Percentiles rank a stretch among this genome's conserved stretches.
Conservation (phyloP, 2,797 vertebrate genomes). For the Rhyacichthys aspro region DNA sequence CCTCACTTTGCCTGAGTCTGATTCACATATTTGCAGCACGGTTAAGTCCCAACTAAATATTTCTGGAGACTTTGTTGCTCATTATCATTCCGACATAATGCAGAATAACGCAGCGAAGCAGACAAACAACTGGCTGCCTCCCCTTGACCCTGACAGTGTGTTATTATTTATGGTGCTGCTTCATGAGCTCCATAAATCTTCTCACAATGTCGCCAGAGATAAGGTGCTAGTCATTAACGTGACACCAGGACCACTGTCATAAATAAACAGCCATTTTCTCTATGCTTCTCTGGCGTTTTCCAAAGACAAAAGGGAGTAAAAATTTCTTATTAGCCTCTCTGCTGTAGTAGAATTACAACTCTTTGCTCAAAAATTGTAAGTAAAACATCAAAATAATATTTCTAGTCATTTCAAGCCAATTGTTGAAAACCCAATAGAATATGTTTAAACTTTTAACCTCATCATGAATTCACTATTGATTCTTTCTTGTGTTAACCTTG, state of each 20-base stretch:
- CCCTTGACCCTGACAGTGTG: slow-evolving; percentile 43
- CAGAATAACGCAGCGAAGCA: slow-evolving; percentile 20
- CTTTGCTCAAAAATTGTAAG: neutral
- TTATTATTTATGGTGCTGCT: slow-evolving; percentile 44
- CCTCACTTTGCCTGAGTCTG: no score
- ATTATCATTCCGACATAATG: slow-evolving; percentile 20
- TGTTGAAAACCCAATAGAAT: slow-evolving; percentile 8
- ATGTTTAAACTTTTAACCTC: slow-evolving; percentile 11
- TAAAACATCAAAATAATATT: neutral
- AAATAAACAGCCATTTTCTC: slow-evolving; percentile 37
- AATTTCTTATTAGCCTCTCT: slow-evolving; percentile 12
- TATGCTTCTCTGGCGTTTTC: no score
- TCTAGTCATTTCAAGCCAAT: neutral
- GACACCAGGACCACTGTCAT: slow-evolving; percentile 41
- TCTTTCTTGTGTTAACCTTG: neutral
- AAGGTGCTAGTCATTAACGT: slow-evolving; percentile 57
- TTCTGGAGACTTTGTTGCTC: slow-evolving; percentile 4
- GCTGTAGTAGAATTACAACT: slow-evolving; percentile 5
- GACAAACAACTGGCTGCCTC: slow-evolving; percentile 25
- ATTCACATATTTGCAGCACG: no score
- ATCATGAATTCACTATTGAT: slow-evolving; percentile 28
- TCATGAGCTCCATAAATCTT: slow-evolving; percentile 51
- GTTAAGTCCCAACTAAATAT: neutral
- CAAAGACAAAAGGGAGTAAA: slow-evolving; percentile 22
- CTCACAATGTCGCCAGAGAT: slow-evolving; percentile 42